Evolutionary conservation across 37 sponge, comb jelly and placozoan species (phyloP).

Genomic region (Spongilla lacustris): DNA sequence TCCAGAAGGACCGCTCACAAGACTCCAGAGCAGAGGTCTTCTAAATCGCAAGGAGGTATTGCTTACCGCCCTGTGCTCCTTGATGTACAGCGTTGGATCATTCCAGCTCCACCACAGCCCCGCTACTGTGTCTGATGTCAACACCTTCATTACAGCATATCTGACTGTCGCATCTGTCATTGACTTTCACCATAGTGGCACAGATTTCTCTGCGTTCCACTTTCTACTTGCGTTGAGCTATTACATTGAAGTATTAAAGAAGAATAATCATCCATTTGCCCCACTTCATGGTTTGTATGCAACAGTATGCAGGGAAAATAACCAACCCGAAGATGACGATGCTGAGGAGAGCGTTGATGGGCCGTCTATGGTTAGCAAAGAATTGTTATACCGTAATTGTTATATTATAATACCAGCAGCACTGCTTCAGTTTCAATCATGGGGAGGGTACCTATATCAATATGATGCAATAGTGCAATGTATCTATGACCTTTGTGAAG

Average conservation of each 20-base stretch:
- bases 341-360: background rate
- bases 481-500: no score
- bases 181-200: background rate
- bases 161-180: conserved; percentile 38
- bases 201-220: background rate
- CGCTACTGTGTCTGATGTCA: background rate
- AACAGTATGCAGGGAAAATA: background rate
- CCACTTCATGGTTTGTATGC: background rate
- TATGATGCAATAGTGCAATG: background rate
- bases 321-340: background rate
- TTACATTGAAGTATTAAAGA: background rate
- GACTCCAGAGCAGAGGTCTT: conserved; percentile 15
- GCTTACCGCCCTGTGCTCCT: conserved; percentile 24
- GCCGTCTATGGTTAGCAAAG: background rate
- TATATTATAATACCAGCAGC: background rate
- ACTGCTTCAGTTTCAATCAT: no score
- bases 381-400: background rate
- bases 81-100: conserved; percentile 54
- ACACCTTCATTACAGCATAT: conserved; percentile 48
- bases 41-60: conserved; percentile 6
- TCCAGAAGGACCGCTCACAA: background rate
- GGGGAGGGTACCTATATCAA: no score
- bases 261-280: background rate
- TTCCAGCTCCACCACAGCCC: conserved; percentile 8
- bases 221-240: background rate